phyloP scores from a whole-genome alignment of 2,797 vertebrate species.

The Chloroceryle amazona region DNA sequence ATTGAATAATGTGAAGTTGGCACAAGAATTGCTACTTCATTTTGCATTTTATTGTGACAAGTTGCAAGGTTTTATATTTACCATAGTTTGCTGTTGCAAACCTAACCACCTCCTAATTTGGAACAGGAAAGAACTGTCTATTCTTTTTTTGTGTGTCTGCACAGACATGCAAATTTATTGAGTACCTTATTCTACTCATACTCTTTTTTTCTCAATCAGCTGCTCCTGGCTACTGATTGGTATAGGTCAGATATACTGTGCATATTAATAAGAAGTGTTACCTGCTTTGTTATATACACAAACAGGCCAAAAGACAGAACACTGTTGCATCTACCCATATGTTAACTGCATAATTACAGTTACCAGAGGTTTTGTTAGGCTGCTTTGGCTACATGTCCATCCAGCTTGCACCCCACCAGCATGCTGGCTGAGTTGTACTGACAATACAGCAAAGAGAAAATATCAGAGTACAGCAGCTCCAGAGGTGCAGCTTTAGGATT shows the following conservation, averaged over 20 bases:
- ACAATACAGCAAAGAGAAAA: neutral
- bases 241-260: neutral
- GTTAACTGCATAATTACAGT: neutral
- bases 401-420: neutral
- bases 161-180: rapidly evolving
- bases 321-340: neutral
- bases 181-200: neutral
- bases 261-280: neutral
- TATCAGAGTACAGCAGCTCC: neutral
- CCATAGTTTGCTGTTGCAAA: neutral
- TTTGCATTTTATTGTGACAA: neutral
- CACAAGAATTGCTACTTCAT: neutral
- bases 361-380: neutral
- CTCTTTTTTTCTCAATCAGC: neutral
- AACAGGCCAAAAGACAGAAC: neutral
- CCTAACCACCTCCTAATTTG: neutral
- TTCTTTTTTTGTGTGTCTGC: neutral
- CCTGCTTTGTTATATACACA: neutral
- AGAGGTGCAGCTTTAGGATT: neutral
- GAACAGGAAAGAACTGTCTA: neutral
- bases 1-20: neutral
- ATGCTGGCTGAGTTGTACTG: neutral
- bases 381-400: neutral
- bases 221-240: neutral
- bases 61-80: neutral